Evolutionary conservation across 1,140 invertebrate species (phyloP).

Genomic region (Lysiphlebus fabarum): DNA sequence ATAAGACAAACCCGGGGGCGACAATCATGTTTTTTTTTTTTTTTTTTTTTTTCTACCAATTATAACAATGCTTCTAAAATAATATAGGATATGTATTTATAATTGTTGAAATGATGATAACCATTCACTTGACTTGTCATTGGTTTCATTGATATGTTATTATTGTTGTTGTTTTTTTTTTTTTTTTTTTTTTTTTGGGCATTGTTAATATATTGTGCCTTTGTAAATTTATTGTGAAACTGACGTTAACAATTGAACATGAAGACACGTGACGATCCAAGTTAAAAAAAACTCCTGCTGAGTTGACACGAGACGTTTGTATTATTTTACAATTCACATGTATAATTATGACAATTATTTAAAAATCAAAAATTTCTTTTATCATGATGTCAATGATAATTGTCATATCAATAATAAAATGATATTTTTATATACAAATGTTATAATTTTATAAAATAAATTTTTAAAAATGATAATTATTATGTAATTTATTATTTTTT

Average conservation of each 20-base stretch:
- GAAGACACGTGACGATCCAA: conserved; percentile 41
- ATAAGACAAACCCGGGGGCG: background rate
- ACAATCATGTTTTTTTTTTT: conserved; percentile 14
- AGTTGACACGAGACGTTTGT: conserved; percentile 39
- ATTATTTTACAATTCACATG: conserved; percentile 8
- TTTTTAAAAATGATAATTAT: too few relatives aligned
- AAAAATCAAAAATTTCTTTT: conserved; percentile 12
- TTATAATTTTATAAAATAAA: too few relatives aligned
- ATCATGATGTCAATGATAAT: conserved; percentile 1
- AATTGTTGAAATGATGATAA: background rate
- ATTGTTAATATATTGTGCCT: conserved; percentile 2
- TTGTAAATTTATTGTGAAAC: background rate
- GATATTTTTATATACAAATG: too few relatives aligned
- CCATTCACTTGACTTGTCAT: conserved; percentile 8
- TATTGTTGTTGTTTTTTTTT: too few relatives aligned
- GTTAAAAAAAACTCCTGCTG: conserved; percentile 39
- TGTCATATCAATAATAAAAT: too few relatives aligned
- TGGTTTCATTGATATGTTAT: conserved; percentile 14
- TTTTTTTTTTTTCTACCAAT: conserved; percentile 16
- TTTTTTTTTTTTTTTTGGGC: background rate
- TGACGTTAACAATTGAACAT: conserved; percentile 33
- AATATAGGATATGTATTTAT: too few relatives aligned
- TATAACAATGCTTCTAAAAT: conserved; percentile 1
- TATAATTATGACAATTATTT: background rate
- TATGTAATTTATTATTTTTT: too few relatives aligned